phyloP scores from a whole-genome alignment of 53 echinoderm and acorn worm genomes.

The Apostichopus leukothele region DNA sequence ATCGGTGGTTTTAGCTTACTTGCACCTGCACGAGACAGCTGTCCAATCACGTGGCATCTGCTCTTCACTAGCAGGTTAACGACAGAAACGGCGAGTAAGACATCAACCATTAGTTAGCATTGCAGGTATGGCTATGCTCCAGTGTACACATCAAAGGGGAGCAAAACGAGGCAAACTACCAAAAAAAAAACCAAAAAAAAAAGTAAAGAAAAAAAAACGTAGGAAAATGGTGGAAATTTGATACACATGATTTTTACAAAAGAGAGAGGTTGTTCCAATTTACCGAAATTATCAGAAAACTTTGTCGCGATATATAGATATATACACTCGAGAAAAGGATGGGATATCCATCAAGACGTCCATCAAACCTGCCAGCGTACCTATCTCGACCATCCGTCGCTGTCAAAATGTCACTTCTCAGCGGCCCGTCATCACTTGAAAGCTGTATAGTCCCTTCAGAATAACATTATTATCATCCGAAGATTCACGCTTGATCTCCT shows the following conservation, averaged over 20 bases:
- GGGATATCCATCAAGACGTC: slow-evolving; percentile 8
- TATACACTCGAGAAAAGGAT: not conserved
- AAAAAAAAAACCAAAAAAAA: not conserved
- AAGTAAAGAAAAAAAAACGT: not conserved
- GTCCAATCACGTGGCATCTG: slow-evolving; percentile 20
- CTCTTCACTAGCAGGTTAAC: not conserved
- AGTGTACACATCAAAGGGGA: not conserved
- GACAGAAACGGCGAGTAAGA: not conserved
- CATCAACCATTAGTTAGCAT: not conserved
- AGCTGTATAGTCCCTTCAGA: not conserved
- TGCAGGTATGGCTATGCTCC: not conserved
- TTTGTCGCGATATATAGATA: not conserved
- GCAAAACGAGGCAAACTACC: not conserved
- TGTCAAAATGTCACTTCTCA: slow-evolving; percentile 19
- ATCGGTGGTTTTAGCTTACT: not conserved
- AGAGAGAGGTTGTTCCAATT: slow-evolving; percentile 18
- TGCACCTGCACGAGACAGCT: slow-evolving; percentile 24
- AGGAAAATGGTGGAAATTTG: slow-evolving; percentile 1
- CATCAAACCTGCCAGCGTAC: not conserved
- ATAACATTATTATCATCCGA: slow-evolving; percentile 25
- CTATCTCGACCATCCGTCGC: slow-evolving; percentile 2
- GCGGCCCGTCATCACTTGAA: not conserved
- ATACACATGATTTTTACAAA: slow-evolving; percentile 41
- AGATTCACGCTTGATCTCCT: slow-evolving; percentile 29
- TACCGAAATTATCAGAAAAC: not conserved